Percentiles rank a stretch among this genome's conserved stretches.
These are phyloP conservation scores for Pithys albifrons DNA, from an alignment of 2,113 vertebrate species.

Conservation along the genomic window DNA sequence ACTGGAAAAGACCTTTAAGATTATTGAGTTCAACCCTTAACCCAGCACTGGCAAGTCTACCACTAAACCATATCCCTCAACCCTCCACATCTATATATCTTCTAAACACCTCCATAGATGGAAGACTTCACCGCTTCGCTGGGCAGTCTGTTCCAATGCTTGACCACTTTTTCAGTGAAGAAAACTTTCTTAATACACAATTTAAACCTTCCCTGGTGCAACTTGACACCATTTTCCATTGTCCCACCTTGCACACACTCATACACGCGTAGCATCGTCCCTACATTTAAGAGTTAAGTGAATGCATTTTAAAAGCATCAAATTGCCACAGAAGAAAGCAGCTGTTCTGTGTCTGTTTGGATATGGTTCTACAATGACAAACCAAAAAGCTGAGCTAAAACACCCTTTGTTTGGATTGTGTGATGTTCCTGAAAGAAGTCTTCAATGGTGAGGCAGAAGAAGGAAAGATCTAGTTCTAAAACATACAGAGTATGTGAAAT, in stretches of 20 bases:
- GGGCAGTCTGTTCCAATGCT: not conserved
- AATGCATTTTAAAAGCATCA: not conserved
- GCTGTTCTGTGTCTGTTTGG: not conserved
- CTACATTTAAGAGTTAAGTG: not conserved
- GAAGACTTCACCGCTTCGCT: not conserved
- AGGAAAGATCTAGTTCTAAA: not conserved
- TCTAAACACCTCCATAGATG: accelerated
- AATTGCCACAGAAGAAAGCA: not conserved
- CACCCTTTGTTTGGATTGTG: not conserved
- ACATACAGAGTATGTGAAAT: not conserved
- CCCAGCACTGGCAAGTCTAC: not conserved
- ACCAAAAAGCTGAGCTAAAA: not conserved
- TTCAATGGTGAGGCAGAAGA: not conserved
- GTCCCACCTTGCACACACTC: not conserved
- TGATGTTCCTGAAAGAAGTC: not conserved
- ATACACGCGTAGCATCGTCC: not conserved
- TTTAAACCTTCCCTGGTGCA: not conserved
- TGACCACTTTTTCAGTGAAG: not conserved
- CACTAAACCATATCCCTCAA: not conserved
- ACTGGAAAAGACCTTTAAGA: not conserved
- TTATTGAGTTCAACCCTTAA: not conserved
- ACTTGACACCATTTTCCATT: not conserved
- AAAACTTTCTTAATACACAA: not conserved
- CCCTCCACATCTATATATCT: not conserved
- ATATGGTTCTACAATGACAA: not conserved